A percentile compares a stretch with the other conserved stretches of the same genome.
Conservation (phyloP, 2,888 invertebrate species). For the Crematogaster levior region DNA sequence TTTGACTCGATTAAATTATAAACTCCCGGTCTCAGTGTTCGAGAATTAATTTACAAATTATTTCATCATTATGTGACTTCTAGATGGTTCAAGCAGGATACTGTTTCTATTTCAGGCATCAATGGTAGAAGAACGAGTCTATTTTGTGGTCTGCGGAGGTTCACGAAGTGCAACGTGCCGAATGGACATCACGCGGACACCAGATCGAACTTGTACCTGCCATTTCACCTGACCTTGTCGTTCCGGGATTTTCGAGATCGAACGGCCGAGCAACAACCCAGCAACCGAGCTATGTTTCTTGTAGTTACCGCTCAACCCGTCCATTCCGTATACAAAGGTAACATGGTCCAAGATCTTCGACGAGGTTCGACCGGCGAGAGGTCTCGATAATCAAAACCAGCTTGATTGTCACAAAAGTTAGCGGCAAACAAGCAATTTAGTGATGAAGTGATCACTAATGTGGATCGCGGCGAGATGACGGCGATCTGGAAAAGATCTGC, state of each 20-base stretch:
- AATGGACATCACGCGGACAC: constrained; percentile 84
- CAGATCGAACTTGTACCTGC: constrained; percentile 88
- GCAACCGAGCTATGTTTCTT: constrained; percentile 83
- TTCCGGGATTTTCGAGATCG: constrained; percentile 91
- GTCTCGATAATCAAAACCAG: constrained; percentile 46
- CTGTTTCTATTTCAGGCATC: constrained; percentile 56
- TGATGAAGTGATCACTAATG: too few species aligned
- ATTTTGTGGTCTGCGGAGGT: constrained; percentile 90
- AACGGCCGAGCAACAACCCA: constrained; percentile 85
- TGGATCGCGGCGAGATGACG: neutral
- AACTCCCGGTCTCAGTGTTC: neutral
- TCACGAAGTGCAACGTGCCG: constrained; percentile 83
- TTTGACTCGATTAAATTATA: neutral
- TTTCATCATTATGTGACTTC: neutral
- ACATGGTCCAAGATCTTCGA: constrained; percentile 71
- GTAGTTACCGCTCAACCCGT: constrained; percentile 91
- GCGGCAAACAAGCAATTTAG: neutral
- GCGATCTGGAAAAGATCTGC: neutral
- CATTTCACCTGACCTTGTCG: constrained; percentile 91
- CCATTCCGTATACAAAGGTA: constrained; percentile 92
- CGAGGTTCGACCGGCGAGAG: constrained; percentile 52
- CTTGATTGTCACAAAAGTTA: constrained; percentile 6
- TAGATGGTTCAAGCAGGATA: neutral
- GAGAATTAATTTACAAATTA: neutral
- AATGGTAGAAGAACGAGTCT: constrained; percentile 81